Percentiles rank a stretch among this genome's conserved stretches.
These are phyloP conservation scores for Luscinia luscinia DNA, from an alignment of 2,797 vertebrate species.

Conservation along the genomic window DNA sequence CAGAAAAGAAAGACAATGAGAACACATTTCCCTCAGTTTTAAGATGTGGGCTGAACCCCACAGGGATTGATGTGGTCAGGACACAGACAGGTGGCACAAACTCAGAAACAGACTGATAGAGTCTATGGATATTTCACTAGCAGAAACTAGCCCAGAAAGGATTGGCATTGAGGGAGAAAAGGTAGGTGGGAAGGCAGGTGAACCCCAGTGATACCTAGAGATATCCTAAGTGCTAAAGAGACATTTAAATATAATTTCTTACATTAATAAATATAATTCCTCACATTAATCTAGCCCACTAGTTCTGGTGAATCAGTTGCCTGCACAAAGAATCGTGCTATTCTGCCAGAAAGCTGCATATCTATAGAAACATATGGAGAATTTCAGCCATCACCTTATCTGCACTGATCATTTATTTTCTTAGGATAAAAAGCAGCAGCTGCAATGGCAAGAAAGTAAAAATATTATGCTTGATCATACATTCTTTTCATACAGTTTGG, in stretches of 20 bases:
- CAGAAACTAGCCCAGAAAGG: background rate
- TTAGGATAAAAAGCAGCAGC: slow-evolving; percentile 1
- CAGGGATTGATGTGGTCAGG: background rate
- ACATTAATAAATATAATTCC: background rate
- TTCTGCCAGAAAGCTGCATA: background rate
- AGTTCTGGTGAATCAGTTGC: background rate
- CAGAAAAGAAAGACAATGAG: slow-evolving; percentile 3
- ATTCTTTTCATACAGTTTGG: background rate
- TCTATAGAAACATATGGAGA: background rate
- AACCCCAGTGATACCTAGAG: slow-evolving; percentile 6
- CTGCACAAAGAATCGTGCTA: background rate
- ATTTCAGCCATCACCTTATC: slow-evolving; percentile 19
- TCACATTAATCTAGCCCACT: background rate
- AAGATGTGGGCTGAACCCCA: background rate
- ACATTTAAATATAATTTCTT: background rate
- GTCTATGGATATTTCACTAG: background rate
- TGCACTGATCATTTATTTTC: background rate
- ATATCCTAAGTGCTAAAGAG: background rate
- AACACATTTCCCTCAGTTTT: background rate
- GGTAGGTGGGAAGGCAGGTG: background rate
- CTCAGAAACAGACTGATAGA: background rate
- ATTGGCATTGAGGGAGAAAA: background rate
- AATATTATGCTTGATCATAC: background rate
- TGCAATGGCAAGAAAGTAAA: slow-evolving; percentile 5
- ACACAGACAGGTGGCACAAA: background rate